Percentiles rank a stretch among this genome's conserved stretches.
phyloP scores from a whole-genome alignment of 2,797 vertebrate species.

The Decapterus maruadsi region DNA sequence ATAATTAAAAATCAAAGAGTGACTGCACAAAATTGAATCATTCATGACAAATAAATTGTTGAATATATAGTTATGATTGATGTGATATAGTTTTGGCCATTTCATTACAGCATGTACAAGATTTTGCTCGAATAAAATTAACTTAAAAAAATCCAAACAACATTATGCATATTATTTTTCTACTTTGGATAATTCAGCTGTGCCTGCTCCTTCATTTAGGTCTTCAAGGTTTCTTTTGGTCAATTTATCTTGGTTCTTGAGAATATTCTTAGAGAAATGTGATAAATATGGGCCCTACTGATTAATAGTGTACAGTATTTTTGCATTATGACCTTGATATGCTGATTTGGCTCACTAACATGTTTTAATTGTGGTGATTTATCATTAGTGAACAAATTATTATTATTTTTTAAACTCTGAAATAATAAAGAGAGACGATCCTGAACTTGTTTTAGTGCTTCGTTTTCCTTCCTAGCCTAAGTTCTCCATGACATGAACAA shows the following conservation, averaged over 20 bases:
- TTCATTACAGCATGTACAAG: too few species aligned
- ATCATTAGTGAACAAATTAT: neutral
- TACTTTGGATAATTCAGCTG: neutral
- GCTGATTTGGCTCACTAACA: too few species aligned
- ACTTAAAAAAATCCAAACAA: neutral
- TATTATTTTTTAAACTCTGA: too few species aligned
- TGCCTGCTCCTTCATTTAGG: neutral
- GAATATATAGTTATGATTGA: too few species aligned
- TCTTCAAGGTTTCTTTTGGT: neutral
- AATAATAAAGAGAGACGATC: neutral
- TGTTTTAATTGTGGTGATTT: neutral
- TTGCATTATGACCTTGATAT: too few species aligned
- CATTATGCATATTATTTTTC: neutral
- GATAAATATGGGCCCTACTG: neutral
- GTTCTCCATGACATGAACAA: conserved; percentile 33
- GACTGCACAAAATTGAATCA: too few species aligned
- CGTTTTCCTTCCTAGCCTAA: conserved; percentile 2
- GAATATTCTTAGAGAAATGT: neutral
- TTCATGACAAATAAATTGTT: too few species aligned
- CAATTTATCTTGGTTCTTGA: neutral
- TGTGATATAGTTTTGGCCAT: too few species aligned
- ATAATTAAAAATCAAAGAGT: too few species aligned
- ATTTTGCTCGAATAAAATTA: neutral
- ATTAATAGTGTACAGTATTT: neutral
- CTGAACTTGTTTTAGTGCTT: neutral